Conservation (phyloP, 2,113 vertebrate species). For the Addax nasomaculatus region DNA sequence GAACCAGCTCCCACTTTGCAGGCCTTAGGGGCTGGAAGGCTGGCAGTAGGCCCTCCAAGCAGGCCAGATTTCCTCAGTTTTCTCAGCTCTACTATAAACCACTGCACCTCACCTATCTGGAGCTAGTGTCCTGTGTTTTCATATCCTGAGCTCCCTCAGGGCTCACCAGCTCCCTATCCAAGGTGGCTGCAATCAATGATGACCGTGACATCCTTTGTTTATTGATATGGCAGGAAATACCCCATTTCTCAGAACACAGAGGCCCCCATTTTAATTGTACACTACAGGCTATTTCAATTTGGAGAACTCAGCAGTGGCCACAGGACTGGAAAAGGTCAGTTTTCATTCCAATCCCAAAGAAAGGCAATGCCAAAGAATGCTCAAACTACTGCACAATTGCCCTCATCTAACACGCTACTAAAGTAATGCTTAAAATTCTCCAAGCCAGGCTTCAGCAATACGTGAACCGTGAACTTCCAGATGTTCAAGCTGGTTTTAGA, state of each 20-base stretch:
- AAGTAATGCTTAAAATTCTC: too few species aligned
- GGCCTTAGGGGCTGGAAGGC: background rate
- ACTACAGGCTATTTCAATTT: background rate
- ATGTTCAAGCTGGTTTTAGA: too few species aligned
- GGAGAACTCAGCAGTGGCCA: too few species aligned
- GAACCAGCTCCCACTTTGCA: background rate
- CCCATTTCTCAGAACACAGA: background rate
- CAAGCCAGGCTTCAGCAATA: too few species aligned
- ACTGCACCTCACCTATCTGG: background rate
- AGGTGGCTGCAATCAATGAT: background rate
- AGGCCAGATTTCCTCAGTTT: background rate
- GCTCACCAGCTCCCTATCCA: background rate
- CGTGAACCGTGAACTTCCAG: too few species aligned
- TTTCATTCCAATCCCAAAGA: too few species aligned
- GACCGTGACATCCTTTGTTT: background rate
- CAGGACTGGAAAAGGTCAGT: too few species aligned
- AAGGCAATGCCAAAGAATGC: too few species aligned
- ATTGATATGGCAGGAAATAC: background rate
- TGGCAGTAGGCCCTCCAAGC: background rate
- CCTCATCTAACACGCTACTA: too few species aligned
- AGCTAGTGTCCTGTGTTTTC: background rate
- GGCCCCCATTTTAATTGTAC: background rate
- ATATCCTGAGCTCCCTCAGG: background rate
- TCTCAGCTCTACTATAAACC: background rate
- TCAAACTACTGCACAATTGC: too few species aligned